Base-by-base conservation (phyloP, 2,113 vertebrate species). In the Salvator merianae region DNA sequence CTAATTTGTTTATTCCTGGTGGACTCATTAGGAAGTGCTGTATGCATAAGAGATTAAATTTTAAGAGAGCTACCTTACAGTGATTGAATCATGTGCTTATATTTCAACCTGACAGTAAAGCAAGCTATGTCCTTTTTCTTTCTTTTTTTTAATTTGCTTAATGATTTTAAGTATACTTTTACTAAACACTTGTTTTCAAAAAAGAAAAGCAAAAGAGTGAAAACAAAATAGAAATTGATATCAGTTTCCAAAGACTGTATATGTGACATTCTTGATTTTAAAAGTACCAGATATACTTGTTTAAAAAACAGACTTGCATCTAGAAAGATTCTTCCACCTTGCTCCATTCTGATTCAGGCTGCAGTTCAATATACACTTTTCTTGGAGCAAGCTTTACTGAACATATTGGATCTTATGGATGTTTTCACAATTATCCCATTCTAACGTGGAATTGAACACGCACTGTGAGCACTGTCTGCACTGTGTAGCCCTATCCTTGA, bases 1-100 rank as follows among this genome's bases (percentile, higher is more conserved):
- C 94, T 95, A 96, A 96, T 96, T 96, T 96, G 95, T 96, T 96
- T 97, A 96, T 94, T 96, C 93, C 93, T 95, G 84, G 89, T 85
- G 66, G 96, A 93, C 93, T 96, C 94, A 95, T 96, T 96, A 96
- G 93, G 90, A 82, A 86, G 93, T 92, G 83, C 91, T 89, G 78
- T 94, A 91, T 92, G 93, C 94, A 95, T 95, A 87, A 94, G 92
- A 93, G 88, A 96, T 95, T 92, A 93, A 92, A 81, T 94, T 95
- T 95, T 91, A 91, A 94, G 87, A 79, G 89, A 94, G 89, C 88
- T 93, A 95, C 93, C 95, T 94, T 93, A 85, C 72, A 86, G 91
- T 93, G 95, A 94, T 84, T 92, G 94, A 95, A 94, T 96, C 85
- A 43, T 75, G 50, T 91, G 84, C 90, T 92, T 93, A 65, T 85